Evolutionary conservation across 2,113 vertebrate species (phyloP), one percentile per base, ranked within the genome.

Genomic region (Corythornis vintsioides): DNA sequence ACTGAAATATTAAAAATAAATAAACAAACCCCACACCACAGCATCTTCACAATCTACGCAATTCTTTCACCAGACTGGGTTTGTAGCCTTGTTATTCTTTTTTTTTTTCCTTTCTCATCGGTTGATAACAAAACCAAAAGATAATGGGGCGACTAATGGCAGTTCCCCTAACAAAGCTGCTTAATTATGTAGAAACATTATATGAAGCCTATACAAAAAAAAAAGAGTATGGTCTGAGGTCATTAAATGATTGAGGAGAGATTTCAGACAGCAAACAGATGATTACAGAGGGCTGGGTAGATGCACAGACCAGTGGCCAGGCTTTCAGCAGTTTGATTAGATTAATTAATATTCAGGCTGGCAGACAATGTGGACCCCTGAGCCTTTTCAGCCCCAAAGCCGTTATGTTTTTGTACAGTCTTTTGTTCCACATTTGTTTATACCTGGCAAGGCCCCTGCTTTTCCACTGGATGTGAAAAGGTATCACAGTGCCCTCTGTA

Each of bases 121-220:
- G 75, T 65, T 93, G 87, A 86, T 89, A 92, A 96, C 91, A 94
- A 91, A 95, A 92, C 82, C 72, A 80, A 91, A 96, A 91, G 43
- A 96, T 38, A 96, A 93, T 80, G 72, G 85, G 91, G 92, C 95
- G 94, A 80, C 94, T 96, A 92, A 96, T 96, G 95, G 89, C 94
- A 76, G 87, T 82, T 96, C 87, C 87, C 93, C 88, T 91, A 92
- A 96, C 95, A 95, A 96, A 96, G 96, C 91, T 93, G 95, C 75
- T 96, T 96, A 96, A 96, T 96, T 96, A 96, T 92, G 93, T 96
- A 96, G 95, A 95, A 89, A 92, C 94, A 88, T 91, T 96, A 92
- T 96, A 90, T 93, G 95, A 92, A 96, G 94, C 80, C 91, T 83
- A 73, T 89, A 93, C 84, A 96, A 91, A 86, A 96, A 91, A 89